A percentile compares a stretch with the other conserved stretches of the same genome.
Conservation (phyloP, 2,888 invertebrate species). For the Pedicia rivosa region DNA sequence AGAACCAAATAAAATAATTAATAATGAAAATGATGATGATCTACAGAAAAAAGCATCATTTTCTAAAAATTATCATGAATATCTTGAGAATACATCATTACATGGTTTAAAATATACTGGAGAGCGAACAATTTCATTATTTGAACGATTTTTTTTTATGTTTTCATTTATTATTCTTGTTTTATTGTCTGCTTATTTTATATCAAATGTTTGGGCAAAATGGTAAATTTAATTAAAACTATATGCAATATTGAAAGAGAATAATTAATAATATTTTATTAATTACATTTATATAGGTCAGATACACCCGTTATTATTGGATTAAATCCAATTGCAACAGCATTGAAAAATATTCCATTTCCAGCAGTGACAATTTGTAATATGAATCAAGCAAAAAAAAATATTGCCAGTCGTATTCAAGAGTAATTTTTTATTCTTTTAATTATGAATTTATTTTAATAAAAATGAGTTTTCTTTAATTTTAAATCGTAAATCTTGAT, state of each 20-base stretch:
- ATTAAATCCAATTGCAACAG: slow-evolving; percentile 53
- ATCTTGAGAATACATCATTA: slow-evolving; percentile 48
- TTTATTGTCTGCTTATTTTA: slow-evolving; percentile 49
- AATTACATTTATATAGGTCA: too few species aligned
- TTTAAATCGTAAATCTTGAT: too few species aligned
- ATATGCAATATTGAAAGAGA: too few species aligned
- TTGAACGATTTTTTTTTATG: slow-evolving; percentile 45
- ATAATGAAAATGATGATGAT: too few species aligned
- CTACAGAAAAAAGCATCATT: too few species aligned
- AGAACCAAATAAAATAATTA: too few species aligned
- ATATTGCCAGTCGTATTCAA: slow-evolving; percentile 36
- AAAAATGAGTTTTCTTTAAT: too few species aligned
- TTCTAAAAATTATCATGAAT: too few species aligned
- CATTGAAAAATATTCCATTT: slow-evolving; percentile 55
- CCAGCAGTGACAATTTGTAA: slow-evolving; percentile 75
- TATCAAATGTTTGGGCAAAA: slow-evolving; percentile 51
- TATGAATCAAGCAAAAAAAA: slow-evolving; percentile 59
- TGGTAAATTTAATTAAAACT: too few species aligned
- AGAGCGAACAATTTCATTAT: slow-evolving; percentile 13
- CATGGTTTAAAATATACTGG: slow-evolving; percentile 67
- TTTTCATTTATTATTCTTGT: slow-evolving; percentile 48
- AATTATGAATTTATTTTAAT: neutral
- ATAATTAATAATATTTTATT: too few species aligned
- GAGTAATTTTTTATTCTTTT: slow-evolving; percentile 13
- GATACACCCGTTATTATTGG: slow-evolving; percentile 59